phyloP scores from a whole-genome alignment of 2,797 vertebrate genomes.

The Psittacula derbiana region DNA sequence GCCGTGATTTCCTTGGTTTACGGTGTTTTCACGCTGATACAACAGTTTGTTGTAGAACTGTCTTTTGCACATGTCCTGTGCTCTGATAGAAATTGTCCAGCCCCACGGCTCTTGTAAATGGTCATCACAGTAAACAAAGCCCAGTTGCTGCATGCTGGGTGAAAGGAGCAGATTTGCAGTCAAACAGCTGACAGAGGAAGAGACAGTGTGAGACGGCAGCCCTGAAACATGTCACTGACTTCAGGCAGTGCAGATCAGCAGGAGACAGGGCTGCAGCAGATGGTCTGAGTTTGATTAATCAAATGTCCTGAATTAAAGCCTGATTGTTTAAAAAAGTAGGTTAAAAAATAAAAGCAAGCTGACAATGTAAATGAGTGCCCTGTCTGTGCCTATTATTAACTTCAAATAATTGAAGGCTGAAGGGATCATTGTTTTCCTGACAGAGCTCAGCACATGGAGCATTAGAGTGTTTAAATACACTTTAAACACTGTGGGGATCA shows the following conservation, averaged over 20 bases:
- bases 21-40: background rate
- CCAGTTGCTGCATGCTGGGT: background rate
- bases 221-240: constrained; percentile 42
- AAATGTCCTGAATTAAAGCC: constrained; percentile 58
- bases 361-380: background rate
- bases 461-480: background rate
- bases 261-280: constrained; percentile 60
- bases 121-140: constrained; percentile 48
- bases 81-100: constrained; percentile 28
- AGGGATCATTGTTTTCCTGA: background rate
- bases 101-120: background rate
- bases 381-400: background rate
- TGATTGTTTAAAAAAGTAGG: background rate
- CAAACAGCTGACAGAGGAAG: constrained; percentile 41
- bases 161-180: constrained; percentile 34
- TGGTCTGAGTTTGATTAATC: constrained; percentile 69
- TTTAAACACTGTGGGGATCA: background rate
- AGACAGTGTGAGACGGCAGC: constrained; percentile 60
- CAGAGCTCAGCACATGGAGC: background rate
- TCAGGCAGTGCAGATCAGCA: constrained; percentile 56
- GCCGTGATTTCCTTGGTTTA: background rate
- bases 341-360: constrained; percentile 32
- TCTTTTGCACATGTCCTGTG: background rate
- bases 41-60: background rate
- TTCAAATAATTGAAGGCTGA: background rate